Percentiles rank a stretch among this genome's conserved stretches.
These are phyloP conservation scores for Synanceia verrucosa DNA, from an alignment of 2,797 vertebrate genomes.

Conservation along the genomic window DNA sequence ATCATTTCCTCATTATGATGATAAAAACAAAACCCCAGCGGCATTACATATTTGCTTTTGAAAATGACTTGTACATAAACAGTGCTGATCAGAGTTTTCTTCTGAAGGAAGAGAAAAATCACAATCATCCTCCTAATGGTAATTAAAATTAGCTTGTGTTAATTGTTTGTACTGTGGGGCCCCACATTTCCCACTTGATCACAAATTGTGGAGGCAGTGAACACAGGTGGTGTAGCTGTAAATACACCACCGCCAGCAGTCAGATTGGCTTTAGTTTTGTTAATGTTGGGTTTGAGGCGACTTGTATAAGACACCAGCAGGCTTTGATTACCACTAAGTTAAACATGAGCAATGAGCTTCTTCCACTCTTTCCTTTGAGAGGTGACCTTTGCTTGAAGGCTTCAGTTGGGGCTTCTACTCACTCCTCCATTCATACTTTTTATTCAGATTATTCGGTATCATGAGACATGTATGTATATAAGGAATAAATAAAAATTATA, in stretches of 20 bases:
- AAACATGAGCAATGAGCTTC: neutral
- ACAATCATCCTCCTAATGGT: neutral
- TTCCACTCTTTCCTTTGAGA: neutral
- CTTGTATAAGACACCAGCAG: neutral
- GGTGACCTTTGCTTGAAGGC: slow-evolving; percentile 21
- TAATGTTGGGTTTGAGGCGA: neutral
- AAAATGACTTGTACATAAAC: neutral
- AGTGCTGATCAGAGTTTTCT: neutral
- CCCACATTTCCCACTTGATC: neutral
- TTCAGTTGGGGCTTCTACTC: neutral
- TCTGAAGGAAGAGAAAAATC: neutral
- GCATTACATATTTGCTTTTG: neutral
- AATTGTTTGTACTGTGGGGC: neutral
- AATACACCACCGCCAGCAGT: neutral
- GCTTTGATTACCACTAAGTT: neutral
- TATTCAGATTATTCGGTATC: neutral
- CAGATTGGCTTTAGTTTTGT: neutral
- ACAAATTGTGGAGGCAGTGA: slow-evolving; percentile 4
- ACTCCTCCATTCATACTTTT: slow-evolving; percentile 1
- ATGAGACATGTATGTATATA: too few species aligned
- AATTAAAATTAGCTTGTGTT: neutral
- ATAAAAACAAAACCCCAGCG: neutral
- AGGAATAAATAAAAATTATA: too few species aligned
- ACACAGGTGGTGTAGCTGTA: neutral
- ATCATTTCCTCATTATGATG: neutral